Evolutionary conservation across 2,113 vertebrate genomes (phyloP), one percentile per base, ranked within the genome.

Genomic region (Gobiocypris rarus): DNA sequence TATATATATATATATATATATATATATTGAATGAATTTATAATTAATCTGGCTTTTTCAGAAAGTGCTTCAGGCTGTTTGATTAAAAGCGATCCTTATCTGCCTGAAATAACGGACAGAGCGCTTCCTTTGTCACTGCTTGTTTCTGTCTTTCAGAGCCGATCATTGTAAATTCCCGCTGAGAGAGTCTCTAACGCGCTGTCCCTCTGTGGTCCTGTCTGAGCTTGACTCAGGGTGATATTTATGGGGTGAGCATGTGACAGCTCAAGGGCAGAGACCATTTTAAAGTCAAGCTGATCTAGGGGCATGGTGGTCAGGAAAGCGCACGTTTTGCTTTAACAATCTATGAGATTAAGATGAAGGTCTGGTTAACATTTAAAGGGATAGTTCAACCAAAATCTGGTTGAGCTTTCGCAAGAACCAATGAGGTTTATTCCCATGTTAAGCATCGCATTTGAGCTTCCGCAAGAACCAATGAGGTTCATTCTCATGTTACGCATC

Each of bases 1-100:
- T n/a, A n/a, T n/a, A n/a, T n/a, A n/a, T n/a, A n/a, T n/a, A n/a
- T n/a, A n/a, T n/a, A n/a, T n/a, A n/a, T n/a, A n/a, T n/a, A n/a
- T n/a, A n/a, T n/a, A n/a, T n/a, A n/a, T n/a, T n/a, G 83, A 50
- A 54, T 91, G 87, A 90, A 96, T 97, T 91, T 94, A 96, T 97
- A 96, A 97, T 97, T 95, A 93, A 97, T 95, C 90, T 45, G 15
- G 59, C 89, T 65, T 74, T 75, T 87, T 17, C 58, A 61, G 43
- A 65, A 65, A 81, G 43, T 70, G 89, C 85, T 69, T 79, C 9
- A 74, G 59, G 85, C 86, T 78, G 86, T 93, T 91, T 92, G 93
- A 92, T 91, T 92, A 91, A 86, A 90, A 87, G 91, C 88, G 86
- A 90, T 89, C 78, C 83, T 91, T 91, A 85, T 92, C 93, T 90